Conservation (phyloP, 2,797 vertebrate genomes). For the Siniperca scherzeri region DNA sequence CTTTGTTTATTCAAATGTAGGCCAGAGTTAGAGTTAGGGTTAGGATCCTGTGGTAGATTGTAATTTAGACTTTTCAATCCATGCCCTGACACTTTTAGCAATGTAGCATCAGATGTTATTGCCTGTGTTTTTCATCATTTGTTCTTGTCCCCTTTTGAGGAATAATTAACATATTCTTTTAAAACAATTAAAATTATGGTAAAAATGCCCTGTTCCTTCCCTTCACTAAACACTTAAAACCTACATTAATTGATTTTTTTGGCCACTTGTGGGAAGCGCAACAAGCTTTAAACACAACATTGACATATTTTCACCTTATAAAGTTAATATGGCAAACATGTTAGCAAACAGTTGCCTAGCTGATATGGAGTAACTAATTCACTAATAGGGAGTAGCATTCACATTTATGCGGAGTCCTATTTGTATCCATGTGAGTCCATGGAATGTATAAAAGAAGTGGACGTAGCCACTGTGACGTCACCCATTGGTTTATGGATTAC, state of each 20-base stretch:
- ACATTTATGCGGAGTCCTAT: not conserved
- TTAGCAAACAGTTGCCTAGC: not conserved
- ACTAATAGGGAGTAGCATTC: not conserved
- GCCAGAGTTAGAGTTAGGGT: not conserved
- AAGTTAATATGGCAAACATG: not conserved
- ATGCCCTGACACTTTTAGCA: not conserved
- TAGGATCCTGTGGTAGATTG: too few species aligned
- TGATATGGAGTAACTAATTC: not conserved
- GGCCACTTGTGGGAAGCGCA: not conserved
- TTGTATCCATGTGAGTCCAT: not conserved
- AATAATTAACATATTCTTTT: not conserved
- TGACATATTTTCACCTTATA: not conserved
- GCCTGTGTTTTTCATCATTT: not conserved
- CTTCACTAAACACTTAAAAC: not conserved
- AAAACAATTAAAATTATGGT: not conserved
- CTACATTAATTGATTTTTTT: not conserved
- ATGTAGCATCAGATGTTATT: not conserved
- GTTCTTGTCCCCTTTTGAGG: not conserved
- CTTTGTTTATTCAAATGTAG: not conserved
- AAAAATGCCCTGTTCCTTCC: not conserved
- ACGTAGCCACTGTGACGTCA: too few species aligned
- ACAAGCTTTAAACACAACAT: not conserved
- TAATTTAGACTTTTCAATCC: not conserved
- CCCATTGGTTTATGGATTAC: too few species aligned
- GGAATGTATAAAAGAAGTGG: too few species aligned